Percentiles rank a stretch among this genome's conserved stretches.
Evolutionary conservation across 2,888 invertebrate species (phyloP).

Genomic region (Drosophila buzzatii): DNA sequence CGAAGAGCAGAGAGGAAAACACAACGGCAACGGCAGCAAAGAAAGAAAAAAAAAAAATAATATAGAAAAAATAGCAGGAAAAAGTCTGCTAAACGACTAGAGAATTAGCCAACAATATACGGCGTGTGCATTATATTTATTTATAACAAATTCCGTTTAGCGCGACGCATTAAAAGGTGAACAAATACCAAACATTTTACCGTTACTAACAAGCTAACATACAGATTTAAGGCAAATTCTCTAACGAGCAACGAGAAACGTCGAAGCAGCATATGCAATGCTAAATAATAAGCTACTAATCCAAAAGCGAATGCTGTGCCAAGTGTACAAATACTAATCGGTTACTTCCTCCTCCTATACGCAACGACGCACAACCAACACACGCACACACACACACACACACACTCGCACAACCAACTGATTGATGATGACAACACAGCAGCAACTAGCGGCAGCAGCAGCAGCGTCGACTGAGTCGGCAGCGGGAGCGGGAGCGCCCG

Average conservation of each 20-base stretch:
- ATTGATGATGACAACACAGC: conserved; percentile 78
- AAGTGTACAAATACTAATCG: conserved; percentile 75
- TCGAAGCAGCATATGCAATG: conserved; percentile 60
- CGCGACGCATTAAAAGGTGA: conserved; percentile 73
- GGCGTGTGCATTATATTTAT: conserved; percentile 58
- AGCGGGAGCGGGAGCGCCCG: conserved; percentile 33
- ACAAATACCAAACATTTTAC: conserved; percentile 38
- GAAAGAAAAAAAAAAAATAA: conserved; percentile 16
- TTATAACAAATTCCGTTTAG: conserved; percentile 58
- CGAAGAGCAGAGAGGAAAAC: conserved; percentile 42
- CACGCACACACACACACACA: conserved; percentile 29
- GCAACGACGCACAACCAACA: conserved; percentile 37
- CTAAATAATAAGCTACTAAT: conserved; percentile 48
- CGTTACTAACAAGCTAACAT: conserved; percentile 55
- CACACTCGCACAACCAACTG: conserved; percentile 44
- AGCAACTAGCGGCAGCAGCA: conserved; percentile 53
- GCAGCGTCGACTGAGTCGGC: conserved; percentile 45
- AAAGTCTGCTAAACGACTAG: conserved; percentile 49
- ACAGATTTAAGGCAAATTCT: conserved; percentile 17
- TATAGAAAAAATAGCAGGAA: conserved; percentile 21
- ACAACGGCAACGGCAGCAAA: conserved; percentile 17
- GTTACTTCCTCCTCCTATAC: conserved; percentile 76
- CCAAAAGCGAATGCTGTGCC: conserved; percentile 53
- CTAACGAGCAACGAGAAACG: background rate
- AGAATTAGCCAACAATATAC: conserved; percentile 58